These are phyloP conservation scores for Parapristionchus giblindavisi DNA, from an alignment of 2,888 invertebrate species.

Conservation along the genomic window DNA sequence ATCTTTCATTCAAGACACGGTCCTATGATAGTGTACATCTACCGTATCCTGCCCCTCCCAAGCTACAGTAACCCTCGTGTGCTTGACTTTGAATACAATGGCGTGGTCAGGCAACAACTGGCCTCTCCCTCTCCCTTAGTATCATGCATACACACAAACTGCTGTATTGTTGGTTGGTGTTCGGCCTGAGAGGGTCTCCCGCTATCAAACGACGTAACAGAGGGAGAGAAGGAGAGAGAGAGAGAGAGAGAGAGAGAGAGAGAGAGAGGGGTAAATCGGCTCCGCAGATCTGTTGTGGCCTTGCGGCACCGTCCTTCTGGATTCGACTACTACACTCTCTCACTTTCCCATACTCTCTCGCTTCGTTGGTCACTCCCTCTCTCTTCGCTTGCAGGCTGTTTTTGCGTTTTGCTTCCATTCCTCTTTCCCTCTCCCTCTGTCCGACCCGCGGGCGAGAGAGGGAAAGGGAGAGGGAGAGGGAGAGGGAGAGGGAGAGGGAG, in stretches of 20 bases:
- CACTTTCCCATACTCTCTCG: constrained; percentile 14
- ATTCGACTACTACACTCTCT: constrained; percentile 17
- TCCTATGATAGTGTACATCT: too few species aligned
- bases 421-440: background rate
- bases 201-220: too few species aligned
- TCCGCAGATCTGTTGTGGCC: background rate
- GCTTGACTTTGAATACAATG: too few species aligned
- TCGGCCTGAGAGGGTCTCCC: too few species aligned
- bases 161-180: too few species aligned
- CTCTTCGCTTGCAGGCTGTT: background rate
- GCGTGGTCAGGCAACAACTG: too few species aligned
- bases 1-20: too few species aligned
- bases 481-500: background rate
- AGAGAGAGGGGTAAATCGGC: background rate
- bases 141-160: too few species aligned
- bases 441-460: constrained; percentile 9
- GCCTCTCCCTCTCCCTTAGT: too few species aligned
- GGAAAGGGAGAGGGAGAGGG: background rate
- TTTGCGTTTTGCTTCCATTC: constrained; percentile 2
- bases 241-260: background rate
- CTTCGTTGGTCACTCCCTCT: background rate
- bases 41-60: too few species aligned
- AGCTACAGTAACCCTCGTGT: too few species aligned
- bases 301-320: too few species aligned
- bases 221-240: background rate